phyloP scores from a whole-genome alignment of 2,888 invertebrate species.

The Drosophila colorata region DNA sequence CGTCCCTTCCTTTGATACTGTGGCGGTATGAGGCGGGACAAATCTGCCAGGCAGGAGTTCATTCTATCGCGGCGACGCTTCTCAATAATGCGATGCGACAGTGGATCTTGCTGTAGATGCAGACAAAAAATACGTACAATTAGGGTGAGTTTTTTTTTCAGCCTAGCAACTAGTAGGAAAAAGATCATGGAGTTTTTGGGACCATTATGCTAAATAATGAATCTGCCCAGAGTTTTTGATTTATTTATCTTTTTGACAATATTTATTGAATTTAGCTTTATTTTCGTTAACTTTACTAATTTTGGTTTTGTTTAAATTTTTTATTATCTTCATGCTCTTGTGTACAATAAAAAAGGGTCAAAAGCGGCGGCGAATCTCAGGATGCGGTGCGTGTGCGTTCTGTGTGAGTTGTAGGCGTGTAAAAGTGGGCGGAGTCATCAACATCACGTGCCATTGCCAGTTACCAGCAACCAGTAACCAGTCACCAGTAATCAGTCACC shows the following conservation, averaged over 20 bases:
- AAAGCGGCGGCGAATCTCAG: slow-evolving; percentile 67
- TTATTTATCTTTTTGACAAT: slow-evolving; percentile 24
- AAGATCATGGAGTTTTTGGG: slow-evolving; percentile 37
- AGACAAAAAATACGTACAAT: slow-evolving; percentile 9
- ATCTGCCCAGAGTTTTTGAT: slow-evolving; percentile 39
- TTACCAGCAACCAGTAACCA: slow-evolving; percentile 16
- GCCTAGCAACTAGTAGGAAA: slow-evolving; percentile 34
- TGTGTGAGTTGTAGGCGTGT: slow-evolving; percentile 50
- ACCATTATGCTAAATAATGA: slow-evolving; percentile 57
- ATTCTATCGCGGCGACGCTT: slow-evolving; percentile 97
- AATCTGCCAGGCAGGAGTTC: slow-evolving; percentile 98
- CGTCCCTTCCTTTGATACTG: slow-evolving; percentile 97
- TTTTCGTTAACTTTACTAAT: slow-evolving; percentile 30
- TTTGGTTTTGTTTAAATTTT: slow-evolving; percentile 16
- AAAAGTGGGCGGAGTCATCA: slow-evolving; percentile 41
- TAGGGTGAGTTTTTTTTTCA: slow-evolving; percentile 5
- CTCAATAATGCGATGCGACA: slow-evolving; percentile 99
- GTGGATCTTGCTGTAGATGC: slow-evolving; percentile 93
- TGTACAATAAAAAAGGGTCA: slow-evolving; percentile 75
- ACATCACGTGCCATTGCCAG: slow-evolving; percentile 41
- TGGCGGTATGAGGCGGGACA: slow-evolving; percentile 96
- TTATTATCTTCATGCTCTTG: slow-evolving; percentile 12
- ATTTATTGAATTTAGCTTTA: slow-evolving; percentile 24
- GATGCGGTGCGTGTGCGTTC: slow-evolving; percentile 41
- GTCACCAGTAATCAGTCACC: slow-evolving; percentile 17